Conservation (phyloP, 2,888 invertebrate species). For the Aplocera efformata region DNA sequence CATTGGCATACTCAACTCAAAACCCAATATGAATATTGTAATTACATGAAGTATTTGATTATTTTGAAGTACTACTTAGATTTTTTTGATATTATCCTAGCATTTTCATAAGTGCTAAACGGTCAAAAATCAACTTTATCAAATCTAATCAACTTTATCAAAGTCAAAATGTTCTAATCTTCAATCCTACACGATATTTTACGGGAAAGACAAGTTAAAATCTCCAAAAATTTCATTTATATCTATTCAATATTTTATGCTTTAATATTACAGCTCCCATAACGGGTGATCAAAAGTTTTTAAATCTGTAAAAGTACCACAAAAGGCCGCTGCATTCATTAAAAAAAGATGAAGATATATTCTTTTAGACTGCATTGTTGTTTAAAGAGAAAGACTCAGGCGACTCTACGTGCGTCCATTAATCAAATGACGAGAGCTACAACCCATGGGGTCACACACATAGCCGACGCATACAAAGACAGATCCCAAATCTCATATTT, state of each 20-base stretch:
- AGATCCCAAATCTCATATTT: constrained; percentile 38
- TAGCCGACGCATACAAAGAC: constrained; percentile 34
- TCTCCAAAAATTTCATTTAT: too few relatives aligned
- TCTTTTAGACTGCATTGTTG: constrained; percentile 58
- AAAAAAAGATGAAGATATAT: constrained; percentile 53
- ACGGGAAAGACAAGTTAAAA: too few relatives aligned
- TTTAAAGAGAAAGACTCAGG: constrained; percentile 57
- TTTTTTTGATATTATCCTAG: too few relatives aligned
- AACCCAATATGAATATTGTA: constrained; percentile 65
- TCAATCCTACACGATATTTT: too few relatives aligned
- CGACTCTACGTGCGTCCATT: constrained; percentile 61
- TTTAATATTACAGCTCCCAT: too few relatives aligned
- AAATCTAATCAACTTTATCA: neutral
- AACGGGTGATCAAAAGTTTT: too few relatives aligned
- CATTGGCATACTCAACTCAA: constrained; percentile 59
- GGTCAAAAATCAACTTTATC: neutral
- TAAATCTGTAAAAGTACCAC: too few relatives aligned
- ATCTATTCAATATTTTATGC: too few relatives aligned
- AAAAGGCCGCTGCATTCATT: neutral
- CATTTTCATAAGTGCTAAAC: too few relatives aligned
- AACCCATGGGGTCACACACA: constrained; percentile 47
- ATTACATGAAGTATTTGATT: constrained; percentile 34
- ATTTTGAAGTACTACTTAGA: neutral
- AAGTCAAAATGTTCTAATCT: neutral
- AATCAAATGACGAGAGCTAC: constrained; percentile 72